These are phyloP conservation scores for Pteronura brasiliensis DNA, from an alignment of 2,113 vertebrate genomes.

Conservation along the genomic window DNA sequence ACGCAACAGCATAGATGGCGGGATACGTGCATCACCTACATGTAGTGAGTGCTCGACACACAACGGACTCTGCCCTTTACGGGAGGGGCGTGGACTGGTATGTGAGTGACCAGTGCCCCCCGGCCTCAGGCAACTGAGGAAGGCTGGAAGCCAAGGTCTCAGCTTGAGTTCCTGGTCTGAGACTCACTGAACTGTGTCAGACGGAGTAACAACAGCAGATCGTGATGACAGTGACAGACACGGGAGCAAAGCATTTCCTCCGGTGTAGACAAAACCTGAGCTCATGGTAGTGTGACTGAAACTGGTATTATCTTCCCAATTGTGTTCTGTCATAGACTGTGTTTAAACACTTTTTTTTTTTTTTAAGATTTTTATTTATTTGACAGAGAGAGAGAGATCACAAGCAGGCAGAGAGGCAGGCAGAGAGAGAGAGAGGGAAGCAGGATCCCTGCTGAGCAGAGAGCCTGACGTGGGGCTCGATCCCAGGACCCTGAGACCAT, in stretches of 20 bases:
- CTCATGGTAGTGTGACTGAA: neutral
- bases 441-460: too few relatives aligned
- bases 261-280: neutral
- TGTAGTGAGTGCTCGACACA: rapidly evolving
- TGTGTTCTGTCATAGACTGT: neutral
- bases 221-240: neutral
- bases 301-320: neutral
- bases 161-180: neutral
- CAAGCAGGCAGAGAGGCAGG: too few relatives aligned
- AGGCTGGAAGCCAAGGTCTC: neutral
- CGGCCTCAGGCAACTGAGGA: neutral
- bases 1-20: rapidly evolving
- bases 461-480: too few relatives aligned
- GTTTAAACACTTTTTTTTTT: neutral
- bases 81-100: neutral
- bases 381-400: too few relatives aligned
- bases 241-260: neutral
- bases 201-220: neutral
- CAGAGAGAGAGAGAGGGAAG: too few relatives aligned
- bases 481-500: too few relatives aligned
- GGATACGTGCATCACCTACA: rapidly evolving
- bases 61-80: too few relatives aligned
- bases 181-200: neutral
- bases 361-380: too few relatives aligned
- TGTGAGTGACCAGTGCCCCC: neutral